Base-by-base conservation (phyloP, 92 coral and sea anemone genomes). In the Metridium senile region DNA sequence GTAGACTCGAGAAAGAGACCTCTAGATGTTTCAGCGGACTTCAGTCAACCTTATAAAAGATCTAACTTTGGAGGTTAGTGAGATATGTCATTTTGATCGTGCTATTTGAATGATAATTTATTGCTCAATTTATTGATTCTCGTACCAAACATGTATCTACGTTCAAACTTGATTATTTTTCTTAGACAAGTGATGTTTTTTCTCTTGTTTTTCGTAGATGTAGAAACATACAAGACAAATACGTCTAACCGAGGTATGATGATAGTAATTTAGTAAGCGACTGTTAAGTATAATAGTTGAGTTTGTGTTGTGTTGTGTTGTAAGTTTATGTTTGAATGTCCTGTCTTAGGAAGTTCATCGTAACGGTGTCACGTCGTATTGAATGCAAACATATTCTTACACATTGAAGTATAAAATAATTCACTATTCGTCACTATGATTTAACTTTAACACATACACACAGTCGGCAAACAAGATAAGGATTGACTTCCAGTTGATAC, bases 1-100 rank as follows among this genome's bases (percentile, higher is more conserved):
- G 91, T 75, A 84, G 99, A 96, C 79, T 89, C 98, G 33, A 85
- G 93, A 74, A 96, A 96, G 81, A 83, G 99, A 75, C 93, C 99
- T 49, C 78, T 93, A 72, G 99, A 96, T 54, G 93, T 76, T 28
- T 85, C 94, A 28, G 77, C 85, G 62, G 98, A 96, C 66, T 85
- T 89, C 75, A 77, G 92, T 29, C 98, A 86, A 66, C 82, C 93
- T 72, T 90, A 53, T 72, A 96, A 96, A 78, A 89, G 98, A 82
- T 86, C 98, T 51, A 93, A 96, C 93, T 93, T 87, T 77, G 94
- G 95, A 86, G 93, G 99, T 96, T 74, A 63, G 98, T 75, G 27
- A 34, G 34, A 39, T 26, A 75, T 74, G 49, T 22, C 22, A 45
- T 9, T 32, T 17, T 51, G 2, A 20, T 56, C 18, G 27, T 58